Evolutionary conservation across 2,113 vertebrate species (phyloP).

Genomic region (Nansenia antarctica): DNA sequence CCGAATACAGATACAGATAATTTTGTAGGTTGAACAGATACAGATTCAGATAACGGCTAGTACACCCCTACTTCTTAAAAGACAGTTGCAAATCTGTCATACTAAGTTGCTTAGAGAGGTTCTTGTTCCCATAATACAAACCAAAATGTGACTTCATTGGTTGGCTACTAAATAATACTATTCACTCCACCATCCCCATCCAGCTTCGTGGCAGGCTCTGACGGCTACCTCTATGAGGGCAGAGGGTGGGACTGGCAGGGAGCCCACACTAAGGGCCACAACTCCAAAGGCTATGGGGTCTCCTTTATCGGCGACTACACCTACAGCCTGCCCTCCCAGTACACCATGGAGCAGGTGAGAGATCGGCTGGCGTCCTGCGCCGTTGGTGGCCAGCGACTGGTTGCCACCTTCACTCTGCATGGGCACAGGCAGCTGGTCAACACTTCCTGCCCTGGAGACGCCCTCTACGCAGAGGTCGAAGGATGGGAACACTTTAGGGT

Average conservation of each 20-base stretch:
- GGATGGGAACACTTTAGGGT: conserved; percentile 78
- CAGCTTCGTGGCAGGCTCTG: conserved; percentile 87
- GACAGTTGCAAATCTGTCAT: no score
- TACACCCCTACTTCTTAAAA: no score
- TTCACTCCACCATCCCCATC: neutral
- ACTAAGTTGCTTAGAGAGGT: neutral
- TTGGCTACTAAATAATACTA: neutral
- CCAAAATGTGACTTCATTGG: neutral
- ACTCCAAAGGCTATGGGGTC: conserved; percentile 81
- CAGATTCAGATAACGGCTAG: no score
- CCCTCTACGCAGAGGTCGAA: conserved; percentile 76
- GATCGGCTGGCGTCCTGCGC: conserved; percentile 78
- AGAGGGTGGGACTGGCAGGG: conserved; percentile 85
- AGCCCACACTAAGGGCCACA: conserved; percentile 85
- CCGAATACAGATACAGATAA: no score
- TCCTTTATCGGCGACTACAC: conserved; percentile 85
- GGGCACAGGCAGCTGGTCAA: conserved; percentile 83
- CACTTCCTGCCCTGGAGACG: conserved; percentile 82
- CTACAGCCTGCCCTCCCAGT: conserved; percentile 54
- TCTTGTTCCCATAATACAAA: neutral
- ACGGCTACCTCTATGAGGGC: conserved; percentile 87
- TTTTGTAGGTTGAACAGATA: no score
- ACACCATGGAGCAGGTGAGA: conserved; percentile 71
- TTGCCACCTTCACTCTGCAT: conserved; percentile 62
- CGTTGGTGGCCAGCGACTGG: conserved; percentile 49